Conservation (phyloP, 2,888 invertebrate genomes). For the Gisinianus flammeolus region DNA sequence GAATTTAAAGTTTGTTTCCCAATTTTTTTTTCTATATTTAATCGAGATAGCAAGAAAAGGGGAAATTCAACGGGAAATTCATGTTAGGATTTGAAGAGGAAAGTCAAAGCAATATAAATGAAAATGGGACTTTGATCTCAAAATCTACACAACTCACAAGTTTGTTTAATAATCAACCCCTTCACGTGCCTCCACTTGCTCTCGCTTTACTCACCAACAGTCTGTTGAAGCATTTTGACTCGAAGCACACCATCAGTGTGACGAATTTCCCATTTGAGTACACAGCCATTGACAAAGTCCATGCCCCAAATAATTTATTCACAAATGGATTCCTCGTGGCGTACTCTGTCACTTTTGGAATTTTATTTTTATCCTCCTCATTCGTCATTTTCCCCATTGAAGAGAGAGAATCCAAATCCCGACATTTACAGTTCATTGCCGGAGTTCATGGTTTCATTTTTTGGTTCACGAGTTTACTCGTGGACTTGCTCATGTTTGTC, state of each 20-base stretch:
- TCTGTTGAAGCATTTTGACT: constrained; percentile 64
- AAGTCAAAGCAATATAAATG: no score
- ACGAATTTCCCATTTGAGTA: constrained; percentile 75
- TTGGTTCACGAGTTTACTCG: constrained; percentile 74
- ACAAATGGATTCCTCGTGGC: constrained; percentile 47
- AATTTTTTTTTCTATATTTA: no score
- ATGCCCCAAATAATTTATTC: constrained; percentile 35
- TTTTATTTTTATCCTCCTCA: constrained; percentile 64
- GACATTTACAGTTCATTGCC: constrained; percentile 75
- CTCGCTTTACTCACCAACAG: constrained; percentile 71
- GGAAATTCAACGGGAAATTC: no score
- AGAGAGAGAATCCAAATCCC: constrained; percentile 73
- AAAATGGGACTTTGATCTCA: no score
- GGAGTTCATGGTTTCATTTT: constrained; percentile 72
- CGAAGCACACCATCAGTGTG: constrained; percentile 62
- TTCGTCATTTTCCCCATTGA: constrained; percentile 66
- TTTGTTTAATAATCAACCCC: no score
- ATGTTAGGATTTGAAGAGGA: no score
- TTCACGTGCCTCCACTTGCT: constrained; percentile 74
- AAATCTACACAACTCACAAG: no score
- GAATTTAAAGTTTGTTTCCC: no score
- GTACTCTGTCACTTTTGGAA: constrained; percentile 72
- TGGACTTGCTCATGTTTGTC: constrained; percentile 72
- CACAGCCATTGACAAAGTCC: constrained; percentile 65
- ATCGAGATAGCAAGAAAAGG: no score